These are phyloP conservation scores for Lamellibrachia satsuma DNA, from an alignment of 2,888 invertebrate genomes.

Conservation along the genomic window DNA sequence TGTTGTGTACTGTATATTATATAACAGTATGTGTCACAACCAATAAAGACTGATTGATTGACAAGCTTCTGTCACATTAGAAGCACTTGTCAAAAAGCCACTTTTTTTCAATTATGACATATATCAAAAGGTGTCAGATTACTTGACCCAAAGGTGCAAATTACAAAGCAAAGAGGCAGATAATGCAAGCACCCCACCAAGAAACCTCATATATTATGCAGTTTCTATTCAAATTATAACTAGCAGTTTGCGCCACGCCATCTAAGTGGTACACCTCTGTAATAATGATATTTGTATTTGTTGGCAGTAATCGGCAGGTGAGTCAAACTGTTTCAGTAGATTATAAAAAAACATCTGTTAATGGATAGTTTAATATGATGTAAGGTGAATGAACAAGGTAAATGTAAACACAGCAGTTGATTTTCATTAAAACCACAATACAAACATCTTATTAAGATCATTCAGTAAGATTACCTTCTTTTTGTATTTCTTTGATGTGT, in stretches of 20 bases:
- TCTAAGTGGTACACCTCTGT: neutral
- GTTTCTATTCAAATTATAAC: neutral
- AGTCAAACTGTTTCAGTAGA: neutral
- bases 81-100: neutral
- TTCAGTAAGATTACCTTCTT: neutral
- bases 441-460: neutral
- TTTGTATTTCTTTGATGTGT: neutral
- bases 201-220: neutral
- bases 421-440: conserved; percentile 9
- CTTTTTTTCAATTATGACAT: neutral
- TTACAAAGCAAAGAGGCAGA: neutral
- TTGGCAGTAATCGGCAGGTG: neutral
- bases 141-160: neutral
- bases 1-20: neutral
- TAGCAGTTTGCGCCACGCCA: neutral
- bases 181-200: neutral
- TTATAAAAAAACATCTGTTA: neutral
- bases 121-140: neutral
- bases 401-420: neutral
- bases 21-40: neutral
- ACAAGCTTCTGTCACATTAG: neutral
- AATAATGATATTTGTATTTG: neutral
- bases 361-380: neutral
- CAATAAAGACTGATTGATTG: neutral
- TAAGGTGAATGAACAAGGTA: neutral